These are phyloP conservation scores for Myzus persicae DNA, from an alignment of 1,140 invertebrate species.

Conservation along the genomic window DNA sequence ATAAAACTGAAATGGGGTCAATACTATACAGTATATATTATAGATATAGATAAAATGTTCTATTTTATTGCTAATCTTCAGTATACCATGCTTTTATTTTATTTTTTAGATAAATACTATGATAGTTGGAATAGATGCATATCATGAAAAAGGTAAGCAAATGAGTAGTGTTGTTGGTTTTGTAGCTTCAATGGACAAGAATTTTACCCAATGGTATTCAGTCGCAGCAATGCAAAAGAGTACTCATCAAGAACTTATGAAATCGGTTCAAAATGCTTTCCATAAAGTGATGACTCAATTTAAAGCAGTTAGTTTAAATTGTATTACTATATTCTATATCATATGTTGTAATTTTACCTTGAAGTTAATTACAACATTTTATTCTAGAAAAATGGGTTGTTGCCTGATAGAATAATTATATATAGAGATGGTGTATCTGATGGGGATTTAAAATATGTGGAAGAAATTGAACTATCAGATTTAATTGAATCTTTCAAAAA, in stretches of 20 bases:
- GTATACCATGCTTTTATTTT: background rate
- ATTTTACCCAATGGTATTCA: constrained; percentile 74
- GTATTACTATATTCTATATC: background rate
- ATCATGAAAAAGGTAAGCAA: constrained; percentile 75
- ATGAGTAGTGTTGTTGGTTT: constrained; percentile 76
- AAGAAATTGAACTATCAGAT: constrained; percentile 70
- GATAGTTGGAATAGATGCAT: constrained; percentile 90
- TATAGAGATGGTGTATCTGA: constrained; percentile 88
- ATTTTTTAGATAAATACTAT: constrained; percentile 66
- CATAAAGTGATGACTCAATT: background rate
- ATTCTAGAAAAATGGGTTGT: constrained; percentile 64
- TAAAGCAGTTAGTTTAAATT: constrained; percentile 10
- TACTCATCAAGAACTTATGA: constrained; percentile 46
- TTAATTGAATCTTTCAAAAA: constrained; percentile 66
- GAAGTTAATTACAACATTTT: constrained; percentile 56
- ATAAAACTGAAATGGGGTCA: background rate
- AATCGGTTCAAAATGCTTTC: constrained; percentile 27
- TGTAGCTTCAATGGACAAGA: constrained; percentile 77
- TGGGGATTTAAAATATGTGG: constrained; percentile 77
- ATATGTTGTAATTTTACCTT: background rate
- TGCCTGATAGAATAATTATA: constrained; percentile 72
- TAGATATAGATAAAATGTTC: background rate
- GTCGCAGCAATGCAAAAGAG: constrained; percentile 73
- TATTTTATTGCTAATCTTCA: background rate
- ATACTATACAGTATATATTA: too few species aligned